Conservation (phyloP, 2,113 vertebrate genomes). For the Capreolus pygargus region DNA sequence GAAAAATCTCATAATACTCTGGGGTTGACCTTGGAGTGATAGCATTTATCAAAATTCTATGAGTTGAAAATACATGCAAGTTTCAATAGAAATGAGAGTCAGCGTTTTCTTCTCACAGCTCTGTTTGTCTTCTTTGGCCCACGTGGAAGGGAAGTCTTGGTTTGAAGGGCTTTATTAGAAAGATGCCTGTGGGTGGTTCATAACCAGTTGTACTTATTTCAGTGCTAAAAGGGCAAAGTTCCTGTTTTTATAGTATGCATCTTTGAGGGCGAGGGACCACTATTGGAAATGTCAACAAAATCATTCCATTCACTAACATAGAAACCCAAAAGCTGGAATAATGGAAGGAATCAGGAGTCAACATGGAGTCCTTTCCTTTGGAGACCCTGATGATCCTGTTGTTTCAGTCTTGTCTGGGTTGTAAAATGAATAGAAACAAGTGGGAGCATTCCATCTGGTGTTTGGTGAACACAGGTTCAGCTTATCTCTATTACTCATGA, state of each 20-base stretch:
- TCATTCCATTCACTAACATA: neutral
- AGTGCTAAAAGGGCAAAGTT: slow-evolving; percentile 14
- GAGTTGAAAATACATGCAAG: neutral
- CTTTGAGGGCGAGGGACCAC: neutral
- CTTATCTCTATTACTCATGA: neutral
- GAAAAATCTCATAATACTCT: neutral
- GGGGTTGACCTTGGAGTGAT: neutral
- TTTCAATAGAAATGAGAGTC: neutral
- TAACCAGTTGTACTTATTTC: slow-evolving; percentile 23
- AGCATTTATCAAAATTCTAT: neutral
- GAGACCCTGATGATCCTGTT: neutral
- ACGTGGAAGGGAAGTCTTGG: neutral
- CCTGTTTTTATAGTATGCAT: slow-evolving; percentile 35
- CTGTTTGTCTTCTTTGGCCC: slow-evolving; percentile 9
- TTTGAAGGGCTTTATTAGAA: neutral
- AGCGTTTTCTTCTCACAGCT: neutral
- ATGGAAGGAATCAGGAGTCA: slow-evolving; percentile 15
- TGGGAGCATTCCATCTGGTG: neutral
- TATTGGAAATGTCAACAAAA: slow-evolving; percentile 18
- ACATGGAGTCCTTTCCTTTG: neutral
- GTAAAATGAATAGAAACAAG: neutral
- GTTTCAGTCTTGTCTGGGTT: neutral
- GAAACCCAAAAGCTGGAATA: neutral
- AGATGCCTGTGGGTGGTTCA: neutral
- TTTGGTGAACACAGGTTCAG: neutral